Conservation (phyloP, 1,140 invertebrate genomes). For the Campoletis sonorensis region DNA sequence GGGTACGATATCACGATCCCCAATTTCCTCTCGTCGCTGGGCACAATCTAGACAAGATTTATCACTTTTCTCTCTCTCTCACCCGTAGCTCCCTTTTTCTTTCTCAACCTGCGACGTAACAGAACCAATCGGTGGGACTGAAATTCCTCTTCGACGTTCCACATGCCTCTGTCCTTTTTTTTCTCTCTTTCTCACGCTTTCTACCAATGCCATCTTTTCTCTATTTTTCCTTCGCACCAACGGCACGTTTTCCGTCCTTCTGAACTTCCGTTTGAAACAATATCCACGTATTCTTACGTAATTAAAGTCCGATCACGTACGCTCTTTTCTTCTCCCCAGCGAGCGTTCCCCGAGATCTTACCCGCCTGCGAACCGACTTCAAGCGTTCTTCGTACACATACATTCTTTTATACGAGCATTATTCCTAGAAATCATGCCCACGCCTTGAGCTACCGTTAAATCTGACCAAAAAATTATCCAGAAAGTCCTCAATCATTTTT, state of each 20-base stretch:
- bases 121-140: slow-evolving; percentile 25
- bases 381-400: background rate
- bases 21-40: slow-evolving; percentile 39
- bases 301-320: slow-evolving; percentile 42
- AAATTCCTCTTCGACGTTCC: slow-evolving; percentile 32
- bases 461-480: too few relatives aligned
- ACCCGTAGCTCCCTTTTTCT: background rate
- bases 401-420: background rate
- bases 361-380: background rate
- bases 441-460: too few relatives aligned
- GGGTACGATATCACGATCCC: slow-evolving; percentile 38
- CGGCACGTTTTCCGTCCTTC: slow-evolving; percentile 24
- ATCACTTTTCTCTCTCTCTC: slow-evolving; percentile 15
- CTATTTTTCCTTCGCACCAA: background rate
- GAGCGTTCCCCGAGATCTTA: background rate
- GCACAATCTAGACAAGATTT: slow-evolving; percentile 42
- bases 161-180: background rate
- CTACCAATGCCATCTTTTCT: background rate
- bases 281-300: slow-evolving; percentile 36
- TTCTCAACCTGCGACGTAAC: background rate
- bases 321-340: background rate
- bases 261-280: slow-evolving; percentile 39
- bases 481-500: too few relatives aligned
- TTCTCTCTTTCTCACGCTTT: background rate
- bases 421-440: too few relatives aligned